phyloP scores from a whole-genome alignment of 2,888 invertebrate species.

The Phengaris arion region DNA sequence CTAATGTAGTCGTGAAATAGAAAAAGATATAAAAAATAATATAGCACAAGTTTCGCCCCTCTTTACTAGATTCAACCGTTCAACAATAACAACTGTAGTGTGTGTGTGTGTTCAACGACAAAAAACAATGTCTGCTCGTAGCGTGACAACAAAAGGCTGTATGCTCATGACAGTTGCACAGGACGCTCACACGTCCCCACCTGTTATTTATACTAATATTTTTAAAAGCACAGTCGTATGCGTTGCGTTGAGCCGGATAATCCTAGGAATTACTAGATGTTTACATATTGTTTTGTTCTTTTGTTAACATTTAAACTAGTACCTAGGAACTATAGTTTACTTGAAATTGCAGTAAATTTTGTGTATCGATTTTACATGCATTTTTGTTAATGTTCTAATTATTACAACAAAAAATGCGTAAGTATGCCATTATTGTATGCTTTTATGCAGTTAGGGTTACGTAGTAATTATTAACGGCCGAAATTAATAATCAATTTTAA shows the following conservation, averaged over 20 bases:
- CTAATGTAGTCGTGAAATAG: conserved; percentile 10
- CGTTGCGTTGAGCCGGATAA: conserved; percentile 1
- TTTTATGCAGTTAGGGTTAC: too few relatives aligned
- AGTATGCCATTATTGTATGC: too few relatives aligned
- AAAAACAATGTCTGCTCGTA: neutral
- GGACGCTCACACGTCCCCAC: neutral
- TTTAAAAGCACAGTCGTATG: neutral
- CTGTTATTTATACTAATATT: conserved; percentile 7
- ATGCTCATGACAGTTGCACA: conserved; percentile 6
- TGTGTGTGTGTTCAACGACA: conserved; percentile 10
- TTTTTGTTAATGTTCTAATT: too few relatives aligned
- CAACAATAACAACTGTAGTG: neutral
- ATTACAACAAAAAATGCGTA: too few relatives aligned
- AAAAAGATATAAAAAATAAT: conserved; percentile 5
- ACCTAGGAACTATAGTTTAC: too few relatives aligned
- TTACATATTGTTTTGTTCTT: neutral
- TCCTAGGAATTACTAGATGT: neutral
- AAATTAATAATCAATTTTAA: too few relatives aligned
- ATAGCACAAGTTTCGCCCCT: neutral
- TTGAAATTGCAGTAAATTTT: too few relatives aligned
- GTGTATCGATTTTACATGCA: too few relatives aligned
- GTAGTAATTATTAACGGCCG: too few relatives aligned
- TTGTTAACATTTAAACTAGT: neutral
- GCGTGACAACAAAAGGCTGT: conserved; percentile 12
- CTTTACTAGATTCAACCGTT: conserved; percentile 5